These are phyloP conservation scores for Bubo blakistoni DNA, from an alignment of 2,113 vertebrate species.

Conservation along the genomic window DNA sequence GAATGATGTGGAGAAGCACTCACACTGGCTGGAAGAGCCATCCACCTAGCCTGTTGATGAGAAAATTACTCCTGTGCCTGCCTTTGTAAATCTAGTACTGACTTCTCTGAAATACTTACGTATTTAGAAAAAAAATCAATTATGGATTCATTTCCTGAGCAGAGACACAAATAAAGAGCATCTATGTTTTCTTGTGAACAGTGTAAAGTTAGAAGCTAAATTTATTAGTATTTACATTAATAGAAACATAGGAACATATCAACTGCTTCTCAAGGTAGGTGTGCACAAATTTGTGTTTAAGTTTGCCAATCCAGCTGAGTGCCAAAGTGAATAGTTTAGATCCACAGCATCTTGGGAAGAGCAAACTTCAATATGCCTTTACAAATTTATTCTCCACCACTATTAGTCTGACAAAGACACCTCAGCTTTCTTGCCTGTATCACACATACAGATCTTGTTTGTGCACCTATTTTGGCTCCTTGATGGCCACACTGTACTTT, in stretches of 20 bases:
- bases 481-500: neutral
- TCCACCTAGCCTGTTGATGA: neutral
- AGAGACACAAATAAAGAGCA: neutral
- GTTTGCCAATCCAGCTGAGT: neutral
- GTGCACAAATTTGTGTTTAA: neutral
- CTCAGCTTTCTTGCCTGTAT: neutral
- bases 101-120: neutral
- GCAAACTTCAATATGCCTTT: neutral
- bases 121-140: neutral
- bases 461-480: neutral
- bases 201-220: neutral
- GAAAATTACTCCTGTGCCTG: neutral
- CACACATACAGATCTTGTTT: neutral
- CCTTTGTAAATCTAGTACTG: neutral
- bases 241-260: neutral
- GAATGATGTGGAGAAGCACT: neutral
- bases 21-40: neutral
- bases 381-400: neutral
- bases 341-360: neutral
- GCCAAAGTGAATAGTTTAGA: neutral
- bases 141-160: neutral
- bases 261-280: neutral
- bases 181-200: neutral
- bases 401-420: neutral
- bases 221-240: neutral